These are phyloP conservation scores for Andrena camellia DNA, from an alignment of 2,888 invertebrate genomes.

Conservation along the genomic window DNA sequence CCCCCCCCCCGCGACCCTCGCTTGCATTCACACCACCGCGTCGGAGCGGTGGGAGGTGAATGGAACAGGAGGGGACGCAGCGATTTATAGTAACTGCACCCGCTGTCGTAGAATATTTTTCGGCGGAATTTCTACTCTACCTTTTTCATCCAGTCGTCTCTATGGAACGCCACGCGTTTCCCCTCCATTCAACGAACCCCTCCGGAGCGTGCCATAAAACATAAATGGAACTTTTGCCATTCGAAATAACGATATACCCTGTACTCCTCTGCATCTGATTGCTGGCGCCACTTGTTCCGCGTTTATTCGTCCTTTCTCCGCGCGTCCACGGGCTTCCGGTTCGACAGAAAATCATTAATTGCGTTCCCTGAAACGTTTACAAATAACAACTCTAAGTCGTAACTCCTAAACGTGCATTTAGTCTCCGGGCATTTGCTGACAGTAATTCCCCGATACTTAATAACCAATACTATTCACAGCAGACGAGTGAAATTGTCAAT, in stretches of 20 bases:
- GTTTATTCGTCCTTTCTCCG: not conserved
- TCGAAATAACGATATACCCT: slow-evolving; percentile 14
- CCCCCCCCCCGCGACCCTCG: slow-evolving; percentile 16
- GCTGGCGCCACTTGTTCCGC: slow-evolving; percentile 11
- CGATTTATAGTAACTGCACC: slow-evolving; percentile 81
- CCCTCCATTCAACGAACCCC: slow-evolving; percentile 24
- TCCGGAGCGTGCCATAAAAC: slow-evolving; percentile 38
- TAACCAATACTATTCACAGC: not conserved
- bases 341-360: not conserved
- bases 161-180: slow-evolving; percentile 34
- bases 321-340: not conserved
- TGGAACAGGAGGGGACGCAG: slow-evolving; percentile 71
- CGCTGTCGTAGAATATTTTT: slow-evolving; percentile 80
- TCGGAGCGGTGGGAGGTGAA: slow-evolving; percentile 17
- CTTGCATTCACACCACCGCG: slow-evolving; percentile 44
- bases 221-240: slow-evolving; percentile 41
- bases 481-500: not conserved
- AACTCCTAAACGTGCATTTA: too few species aligned
- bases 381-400: too few species aligned
- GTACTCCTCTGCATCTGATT: not conserved
- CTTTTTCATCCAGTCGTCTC: slow-evolving; percentile 50
- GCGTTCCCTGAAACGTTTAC: not conserved
- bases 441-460: too few species aligned
- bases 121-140: slow-evolving; percentile 76
- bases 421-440: too few species aligned